Evolutionary conservation across 1,140 invertebrate genomes (phyloP), one percentile per base, ranked within the genome.

Genomic region (Drosophila ercepeae): DNA sequence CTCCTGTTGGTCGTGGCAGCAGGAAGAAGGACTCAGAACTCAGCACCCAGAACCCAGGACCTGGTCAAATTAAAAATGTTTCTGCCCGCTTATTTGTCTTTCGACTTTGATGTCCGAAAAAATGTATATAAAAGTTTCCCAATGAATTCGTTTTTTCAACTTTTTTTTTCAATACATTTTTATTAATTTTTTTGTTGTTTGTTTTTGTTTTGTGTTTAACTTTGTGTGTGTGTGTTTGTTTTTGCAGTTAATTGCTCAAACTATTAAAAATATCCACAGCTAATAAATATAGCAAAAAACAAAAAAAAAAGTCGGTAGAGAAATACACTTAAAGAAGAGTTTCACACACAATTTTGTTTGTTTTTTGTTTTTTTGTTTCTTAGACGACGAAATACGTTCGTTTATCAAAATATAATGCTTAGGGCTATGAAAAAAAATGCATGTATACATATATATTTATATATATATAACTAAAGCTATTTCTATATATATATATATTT

Each of bases 231-330:
- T 69, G 54, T 49, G 39, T 67, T 54, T 69, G 21, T 59, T 48
- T 68, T 75, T 68, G 78, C 49, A 46, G 55, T 78, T 78, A 88
- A 88, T 84, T 83, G 73, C 51, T 73, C 58, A 88, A 68, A 68
- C 63, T 67, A 67, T 51, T 59, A 73, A 61, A 67, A 77, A 76
- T 76, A 71, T 82, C 61, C 70, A 68, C 68, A 75, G 75, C 72
- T 72, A 79, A 76, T 81, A 70, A 57, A 65, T 67, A 34, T 68
- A 76, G 44, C 68, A 68, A 64, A 54, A 21, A 46, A 16, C 18
- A 36, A 23, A 32, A 14, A 29, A 41, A 29, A 48, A 5, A 23
- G 23, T 7, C 42, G 3, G 16, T 7, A 42, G 16, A 42, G 8
- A 19, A 18, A 42, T 16, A 36, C 34, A 36, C 13, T 39, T 39